Evolutionary conservation across 2,113 vertebrate genomes (phyloP), one percentile per base, ranked within the genome.

Genomic region (Sardina pilchardus): DNA sequence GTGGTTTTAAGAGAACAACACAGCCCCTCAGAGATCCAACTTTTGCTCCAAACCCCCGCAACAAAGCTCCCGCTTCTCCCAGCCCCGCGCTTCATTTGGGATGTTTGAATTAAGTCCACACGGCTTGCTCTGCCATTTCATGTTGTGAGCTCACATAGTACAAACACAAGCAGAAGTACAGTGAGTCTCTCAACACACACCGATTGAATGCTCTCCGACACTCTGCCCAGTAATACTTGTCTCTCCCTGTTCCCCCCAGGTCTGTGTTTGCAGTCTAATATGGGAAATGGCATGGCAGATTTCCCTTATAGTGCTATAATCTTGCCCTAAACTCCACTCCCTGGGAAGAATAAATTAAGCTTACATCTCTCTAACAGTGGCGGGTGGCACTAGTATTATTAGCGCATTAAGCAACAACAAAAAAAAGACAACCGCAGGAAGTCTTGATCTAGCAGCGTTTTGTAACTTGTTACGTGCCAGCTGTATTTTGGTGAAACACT

Each of bases 1-100:
- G 63, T 71, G 63, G 10, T 71, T 71, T 34, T 71, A 71, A 71
- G 63, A 71, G 63, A 71, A 71, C 63, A 71, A 71, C 63, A 71
- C 14, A 30, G 63, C 30, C 63, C 59, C 17, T 34, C 9, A 12
- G 63, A 71, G 63, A 71, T 71, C 63, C 63, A 71, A 71, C 26
- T 34, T 34, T 12, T 30, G 63, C 63, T 71, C n/a, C 34, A 71
- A 34, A n/a, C 1, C 63, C 63, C 63, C 9, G 9, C 63, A 71
- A 30, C 63, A 71, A 71, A 71, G 63, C 30, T 30, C 63, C 12
- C 39, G 39, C 39, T 42, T 42, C 39, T 42, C 63, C 0, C 63
- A 30, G 63, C 26, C 26, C 63, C 63, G 9, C 8, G 26, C 63
- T 71, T 71, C 30, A 34, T 71, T 30, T 71, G n/a, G 45, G 63